phyloP scores from a whole-genome alignment of 64 coral and sea anemone genomes.

The Platygyra sinensis region DNA sequence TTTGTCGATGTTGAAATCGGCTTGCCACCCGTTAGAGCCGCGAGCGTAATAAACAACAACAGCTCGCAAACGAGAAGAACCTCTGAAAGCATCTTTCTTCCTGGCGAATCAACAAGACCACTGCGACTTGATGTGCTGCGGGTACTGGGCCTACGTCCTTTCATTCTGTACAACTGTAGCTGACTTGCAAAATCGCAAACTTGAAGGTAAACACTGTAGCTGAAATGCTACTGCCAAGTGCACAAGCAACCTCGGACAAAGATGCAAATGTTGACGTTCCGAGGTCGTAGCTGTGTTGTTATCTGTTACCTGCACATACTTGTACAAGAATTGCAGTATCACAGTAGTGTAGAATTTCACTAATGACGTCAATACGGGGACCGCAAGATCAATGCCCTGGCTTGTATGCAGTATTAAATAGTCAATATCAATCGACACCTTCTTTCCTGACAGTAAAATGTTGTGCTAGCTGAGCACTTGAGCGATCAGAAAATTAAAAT shows the following conservation, averaged over 20 bases:
- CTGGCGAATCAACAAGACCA: conserved; percentile 40
- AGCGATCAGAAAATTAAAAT: too few relatives aligned
- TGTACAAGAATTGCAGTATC: background rate
- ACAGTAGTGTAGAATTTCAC: background rate
- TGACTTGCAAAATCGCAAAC: background rate
- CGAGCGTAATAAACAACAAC: conserved; percentile 72
- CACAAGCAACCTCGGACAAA: background rate
- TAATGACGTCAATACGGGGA: background rate
- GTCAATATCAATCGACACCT: background rate
- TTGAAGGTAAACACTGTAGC: background rate
- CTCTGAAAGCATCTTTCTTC: conserved; percentile 78
- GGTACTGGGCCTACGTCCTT: conserved; percentile 51
- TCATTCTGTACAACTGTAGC: background rate
- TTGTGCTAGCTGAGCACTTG: background rate
- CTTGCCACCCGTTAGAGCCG: conserved; percentile 63
- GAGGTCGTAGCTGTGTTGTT: background rate
- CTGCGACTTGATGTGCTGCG: conserved; percentile 66
- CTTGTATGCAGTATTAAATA: too few relatives aligned
- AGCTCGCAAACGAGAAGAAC: conserved; percentile 84
- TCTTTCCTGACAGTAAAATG: background rate
- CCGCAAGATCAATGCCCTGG: background rate
- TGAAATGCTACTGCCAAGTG: background rate
- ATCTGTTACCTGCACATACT: background rate
- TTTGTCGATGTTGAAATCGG: background rate
- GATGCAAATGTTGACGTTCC: background rate